Percentiles rank a stretch among this genome's conserved stretches.
Conservation (phyloP, 2,113 vertebrate species). For the Gymnogyps californianus region DNA sequence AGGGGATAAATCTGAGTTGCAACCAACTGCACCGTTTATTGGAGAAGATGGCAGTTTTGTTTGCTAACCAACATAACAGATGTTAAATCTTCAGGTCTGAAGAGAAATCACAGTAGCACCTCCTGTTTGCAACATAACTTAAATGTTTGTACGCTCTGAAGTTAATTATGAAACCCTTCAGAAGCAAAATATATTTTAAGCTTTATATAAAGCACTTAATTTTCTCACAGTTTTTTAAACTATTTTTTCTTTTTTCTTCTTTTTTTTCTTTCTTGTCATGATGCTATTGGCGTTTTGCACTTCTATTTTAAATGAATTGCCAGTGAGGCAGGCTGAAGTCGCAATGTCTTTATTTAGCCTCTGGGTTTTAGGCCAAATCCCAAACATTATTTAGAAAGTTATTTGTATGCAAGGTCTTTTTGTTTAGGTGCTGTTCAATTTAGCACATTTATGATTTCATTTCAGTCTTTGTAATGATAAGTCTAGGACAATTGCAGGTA, state of each 20-base stretch:
- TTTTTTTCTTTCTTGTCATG: not conserved
- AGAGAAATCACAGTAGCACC: not conserved
- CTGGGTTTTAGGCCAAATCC: not conserved
- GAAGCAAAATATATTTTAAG: not conserved
- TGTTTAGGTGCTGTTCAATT: not conserved
- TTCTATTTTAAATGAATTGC: not conserved
- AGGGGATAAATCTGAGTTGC: too few relatives aligned
- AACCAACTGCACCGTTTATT: not conserved
- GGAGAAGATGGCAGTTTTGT: not conserved
- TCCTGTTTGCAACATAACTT: not conserved
- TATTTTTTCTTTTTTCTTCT: not conserved
- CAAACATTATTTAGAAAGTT: not conserved
- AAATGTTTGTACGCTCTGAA: not conserved
- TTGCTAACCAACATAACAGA: not conserved
- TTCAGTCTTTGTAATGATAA: not conserved
- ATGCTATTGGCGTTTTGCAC: not conserved
- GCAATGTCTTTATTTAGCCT: not conserved
- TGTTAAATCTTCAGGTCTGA: not conserved
- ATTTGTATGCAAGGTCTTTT: not conserved
- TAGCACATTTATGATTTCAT: not conserved
- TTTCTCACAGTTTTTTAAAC: not conserved
- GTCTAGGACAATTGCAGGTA: not conserved
- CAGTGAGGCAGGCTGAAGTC: not conserved
- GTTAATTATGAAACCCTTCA: not conserved
- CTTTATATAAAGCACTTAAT: not conserved